Evolutionary conservation across 2,888 invertebrate genomes (phyloP), one percentile per base, ranked within the genome.

Genomic region (Macrosoma leucophasiata): DNA sequence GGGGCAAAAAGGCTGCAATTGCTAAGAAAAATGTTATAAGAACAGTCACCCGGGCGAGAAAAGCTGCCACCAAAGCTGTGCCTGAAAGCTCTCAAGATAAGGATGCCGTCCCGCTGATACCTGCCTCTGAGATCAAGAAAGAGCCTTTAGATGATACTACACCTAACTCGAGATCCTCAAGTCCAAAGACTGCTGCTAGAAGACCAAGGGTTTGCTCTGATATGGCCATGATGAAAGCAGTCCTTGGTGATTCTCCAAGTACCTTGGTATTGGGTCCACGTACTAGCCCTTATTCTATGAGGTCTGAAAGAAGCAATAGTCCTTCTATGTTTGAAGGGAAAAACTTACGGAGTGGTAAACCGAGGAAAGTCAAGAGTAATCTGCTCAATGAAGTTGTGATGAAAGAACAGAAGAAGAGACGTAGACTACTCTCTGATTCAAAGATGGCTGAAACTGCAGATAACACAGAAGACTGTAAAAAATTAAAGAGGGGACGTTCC

Each of bases 331-430:
- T 72, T 32, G 85, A 86, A 43, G 81, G 81, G 13, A 86, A 89
- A 43, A 87, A 87, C 40, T 71, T 90, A 33, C 76, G 90, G 30
- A 90, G 90, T 61, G 90, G 90, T 0, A 90, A 90, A 58, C 86
- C 89, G 25, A 82, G 90, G 34, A 89, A 89, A 66, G 70, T 87
- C 6, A 88, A 87, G 55, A 85, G 75, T 48, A 73, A 82, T 48
- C 71, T 86, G 26, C 59, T 89, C 20, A 79, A 86, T 53, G 88
- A 88, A 48, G 88, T 88, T 40, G 75, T 88, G n/a, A 72, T 77
- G 53, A 84, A 84, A 41, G 87, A 87, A 49, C 76, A 77, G 43
- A 85, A 86, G 52, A 85, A 86, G 50, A 75, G 87, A 45, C 76
- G 86, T 48, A 68, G 82, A 48, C 62, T 88, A 35, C 62, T 87